Conservation (phyloP, 1,140 invertebrate species). For the Neuroterus valhalla region DNA sequence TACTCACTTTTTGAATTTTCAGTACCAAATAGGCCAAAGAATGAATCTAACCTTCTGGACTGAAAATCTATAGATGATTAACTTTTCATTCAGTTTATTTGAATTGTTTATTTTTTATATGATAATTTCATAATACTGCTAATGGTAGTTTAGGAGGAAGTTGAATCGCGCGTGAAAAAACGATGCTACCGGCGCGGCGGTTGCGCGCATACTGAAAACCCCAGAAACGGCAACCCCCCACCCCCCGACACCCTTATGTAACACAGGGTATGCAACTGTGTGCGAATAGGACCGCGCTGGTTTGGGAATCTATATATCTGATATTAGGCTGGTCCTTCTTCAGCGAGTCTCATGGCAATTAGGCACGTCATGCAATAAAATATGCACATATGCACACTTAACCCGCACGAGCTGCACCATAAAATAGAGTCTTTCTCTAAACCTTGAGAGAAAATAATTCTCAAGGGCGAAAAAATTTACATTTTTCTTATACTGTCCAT, state of each 20-base stretch:
- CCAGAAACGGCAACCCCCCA: constrained; percentile 19
- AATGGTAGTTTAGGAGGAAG: not conserved
- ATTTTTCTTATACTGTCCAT: not conserved
- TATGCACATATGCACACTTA: constrained; percentile 3
- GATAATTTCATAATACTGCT: too few species aligned
- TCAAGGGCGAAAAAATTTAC: not conserved
- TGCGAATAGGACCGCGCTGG: not conserved
- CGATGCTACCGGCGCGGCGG: constrained; percentile 24
- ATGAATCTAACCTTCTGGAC: too few species aligned
- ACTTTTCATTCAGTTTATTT: too few species aligned
- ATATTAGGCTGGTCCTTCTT: not conserved
- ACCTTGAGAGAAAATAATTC: constrained; percentile 8
- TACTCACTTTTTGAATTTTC: too few species aligned
- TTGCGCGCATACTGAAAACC: constrained; percentile 27
- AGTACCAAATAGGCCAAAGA: too few species aligned
- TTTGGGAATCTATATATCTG: constrained; percentile 4
- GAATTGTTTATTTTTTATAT: too few species aligned
- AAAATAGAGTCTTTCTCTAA: constrained; percentile 4
- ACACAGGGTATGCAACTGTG: constrained; percentile 2
- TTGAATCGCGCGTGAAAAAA: constrained; percentile 8
- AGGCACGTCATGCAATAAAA: constrained; percentile 10
- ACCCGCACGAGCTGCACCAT: not conserved
- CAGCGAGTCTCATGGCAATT: not conserved
- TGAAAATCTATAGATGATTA: too few species aligned
- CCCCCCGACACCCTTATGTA: constrained; percentile 23